Conservation (phyloP, 2,888 invertebrate species). For the Pantelozetes paolii region DNA sequence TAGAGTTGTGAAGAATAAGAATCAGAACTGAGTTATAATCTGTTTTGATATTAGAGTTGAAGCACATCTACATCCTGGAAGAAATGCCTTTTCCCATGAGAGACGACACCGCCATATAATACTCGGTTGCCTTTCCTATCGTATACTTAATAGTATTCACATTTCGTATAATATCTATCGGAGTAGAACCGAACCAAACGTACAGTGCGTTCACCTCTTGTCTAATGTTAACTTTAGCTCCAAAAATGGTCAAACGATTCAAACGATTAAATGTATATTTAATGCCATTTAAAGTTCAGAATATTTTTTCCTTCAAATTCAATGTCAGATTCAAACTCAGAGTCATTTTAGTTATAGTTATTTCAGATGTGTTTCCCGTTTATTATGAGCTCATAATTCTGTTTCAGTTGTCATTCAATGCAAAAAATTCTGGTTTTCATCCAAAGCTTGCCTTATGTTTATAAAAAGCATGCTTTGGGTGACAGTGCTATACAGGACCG, state of each 20-base stretch:
- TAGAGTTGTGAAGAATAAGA: conserved; percentile 7
- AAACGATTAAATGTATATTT: background rate
- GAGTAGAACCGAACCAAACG: conserved; percentile 33
- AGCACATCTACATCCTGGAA: conserved; percentile 37
- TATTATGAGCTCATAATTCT: background rate
- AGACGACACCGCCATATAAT: conserved; percentile 38
- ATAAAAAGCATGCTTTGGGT: conserved; percentile 18
- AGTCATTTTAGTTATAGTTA: background rate
- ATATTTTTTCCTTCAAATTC: background rate
- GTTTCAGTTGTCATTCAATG: background rate
- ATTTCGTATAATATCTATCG: conserved; percentile 26
- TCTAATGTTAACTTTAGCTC: conserved; percentile 24
- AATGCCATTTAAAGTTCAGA: background rate
- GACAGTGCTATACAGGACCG: conserved; percentile 15
- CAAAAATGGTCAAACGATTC: conserved; percentile 28
- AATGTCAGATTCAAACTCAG: too few species aligned
- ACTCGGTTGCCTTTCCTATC: background rate
- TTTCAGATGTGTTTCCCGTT: background rate
- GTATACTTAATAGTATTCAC: conserved; percentile 32
- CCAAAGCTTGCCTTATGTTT: background rate
- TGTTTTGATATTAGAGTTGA: conserved; percentile 22
- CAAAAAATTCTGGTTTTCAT: conserved; percentile 8
- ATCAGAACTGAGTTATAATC: conserved; percentile 32
- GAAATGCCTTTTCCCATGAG: conserved; percentile 37
- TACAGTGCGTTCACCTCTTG: conserved; percentile 25